These are phyloP conservation scores for Paramormyrops kingsleyae DNA, from an alignment of 2,113 vertebrate genomes.

Conservation along the genomic window DNA sequence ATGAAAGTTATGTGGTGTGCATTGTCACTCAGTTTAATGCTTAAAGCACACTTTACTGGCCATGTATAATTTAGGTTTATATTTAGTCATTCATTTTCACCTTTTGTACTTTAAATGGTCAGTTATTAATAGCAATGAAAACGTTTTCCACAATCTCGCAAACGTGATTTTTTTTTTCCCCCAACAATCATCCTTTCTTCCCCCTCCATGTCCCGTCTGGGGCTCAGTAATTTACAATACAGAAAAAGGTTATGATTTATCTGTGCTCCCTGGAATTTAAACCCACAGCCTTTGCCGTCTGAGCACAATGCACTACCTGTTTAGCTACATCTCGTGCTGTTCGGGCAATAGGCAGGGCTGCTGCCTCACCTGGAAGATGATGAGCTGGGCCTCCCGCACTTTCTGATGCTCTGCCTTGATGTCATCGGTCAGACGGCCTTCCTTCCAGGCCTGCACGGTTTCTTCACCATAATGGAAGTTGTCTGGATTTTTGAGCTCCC, in stretches of 20 bases:
- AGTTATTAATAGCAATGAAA: neutral
- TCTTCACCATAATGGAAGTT: slow-evolving; percentile 59
- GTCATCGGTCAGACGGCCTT: slow-evolving; percentile 57
- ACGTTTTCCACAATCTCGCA: neutral
- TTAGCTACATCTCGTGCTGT: neutral
- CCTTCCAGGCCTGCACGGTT: slow-evolving; percentile 54
- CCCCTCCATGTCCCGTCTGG: neutral
- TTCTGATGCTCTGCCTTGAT: slow-evolving; percentile 65
- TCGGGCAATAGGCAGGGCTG: neutral
- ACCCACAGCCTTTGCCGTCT: neutral
- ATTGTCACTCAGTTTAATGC: neutral
- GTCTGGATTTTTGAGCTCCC: slow-evolving; percentile 46
- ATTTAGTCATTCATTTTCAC: neutral
- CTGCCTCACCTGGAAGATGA: slow-evolving; percentile 70
- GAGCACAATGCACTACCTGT: neutral
- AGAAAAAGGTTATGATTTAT: neutral
- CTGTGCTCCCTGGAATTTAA: neutral
- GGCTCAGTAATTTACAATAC: neutral
- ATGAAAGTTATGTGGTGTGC: no score
- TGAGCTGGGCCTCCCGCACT: slow-evolving; percentile 59
- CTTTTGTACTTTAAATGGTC: neutral
- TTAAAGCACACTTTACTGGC: neutral
- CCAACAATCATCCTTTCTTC: no score
- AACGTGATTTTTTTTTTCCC: neutral
- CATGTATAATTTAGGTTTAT: neutral